Evolutionary conservation across 2,888 invertebrate genomes (phyloP), one percentile per base, ranked within the genome.

Genomic region (Tipula vernalis): DNA sequence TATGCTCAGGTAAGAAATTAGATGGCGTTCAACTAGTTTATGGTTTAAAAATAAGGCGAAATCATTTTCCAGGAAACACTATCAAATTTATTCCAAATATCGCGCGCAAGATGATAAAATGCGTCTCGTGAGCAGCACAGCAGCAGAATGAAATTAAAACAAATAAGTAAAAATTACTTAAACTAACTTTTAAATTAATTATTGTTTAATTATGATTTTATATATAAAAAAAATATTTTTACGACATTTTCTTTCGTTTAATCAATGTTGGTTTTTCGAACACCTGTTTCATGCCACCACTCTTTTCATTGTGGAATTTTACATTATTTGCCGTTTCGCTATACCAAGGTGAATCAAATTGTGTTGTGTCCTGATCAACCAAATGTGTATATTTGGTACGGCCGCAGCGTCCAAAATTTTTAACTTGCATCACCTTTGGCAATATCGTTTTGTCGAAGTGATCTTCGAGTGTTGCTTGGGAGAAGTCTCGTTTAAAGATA

Each of bases 391-490:
- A 99, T 90, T 99, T 99, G 0, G 99, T 99, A 86, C 99, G 95
- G 5, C 99, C 99, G 86, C 99, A 99, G 2, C 99, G 95, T 12
- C 99, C 99, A 92, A 99, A 99, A 92, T 99, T 99, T 93, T 99
- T 99, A 83, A 99, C 99, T 94, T 99, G 99, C 99, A 99, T 99
- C 89, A 99, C 99, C 93, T 99, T 99, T 0, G 99, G 99, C 88
- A 99, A 91, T 88, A 99, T 97, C 41, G 99, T 98, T 92, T 99
- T 99, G 91, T 99, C 98, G 91, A 99, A 99, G 91, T 99, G 98
- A 94, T 99, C 99, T 89, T 99, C 99, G 89, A 99, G 92, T 0
- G 99, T 99, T 0, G 99, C 96, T 87, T 97, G 96, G 0, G 98
- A 97, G 92, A 98, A 98, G 90, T 99, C 98, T 89, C 98, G 94